Conservation (phyloP, 2,797 vertebrate genomes). For the Syndactyla subalaris region DNA sequence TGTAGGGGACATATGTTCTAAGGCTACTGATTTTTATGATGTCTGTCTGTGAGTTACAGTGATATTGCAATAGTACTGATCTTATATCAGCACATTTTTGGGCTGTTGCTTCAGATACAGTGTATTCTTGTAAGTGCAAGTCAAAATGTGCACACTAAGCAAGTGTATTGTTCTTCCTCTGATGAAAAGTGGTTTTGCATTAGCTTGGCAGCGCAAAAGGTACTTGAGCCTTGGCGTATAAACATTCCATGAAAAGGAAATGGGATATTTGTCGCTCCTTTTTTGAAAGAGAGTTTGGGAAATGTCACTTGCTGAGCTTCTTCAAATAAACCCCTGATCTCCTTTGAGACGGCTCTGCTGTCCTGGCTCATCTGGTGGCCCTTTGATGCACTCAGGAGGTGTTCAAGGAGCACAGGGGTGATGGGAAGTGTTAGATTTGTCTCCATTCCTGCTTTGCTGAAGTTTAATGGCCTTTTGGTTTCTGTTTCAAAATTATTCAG, state of each 20-base stretch:
- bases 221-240: neutral
- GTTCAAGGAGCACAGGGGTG: neutral
- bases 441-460: neutral
- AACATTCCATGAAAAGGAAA: constrained; percentile 9
- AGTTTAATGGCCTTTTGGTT: neutral
- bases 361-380: neutral
- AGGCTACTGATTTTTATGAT: neutral
- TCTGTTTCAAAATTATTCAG: neutral
- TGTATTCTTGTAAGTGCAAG: neutral
- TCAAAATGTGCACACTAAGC: neutral
- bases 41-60: neutral
- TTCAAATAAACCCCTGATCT: neutral
- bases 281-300: constrained; percentile 26
- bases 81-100: neutral
- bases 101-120: neutral
- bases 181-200: neutral
- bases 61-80: neutral
- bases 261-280: neutral
- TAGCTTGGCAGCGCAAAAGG: neutral
- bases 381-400: fast-evolving
- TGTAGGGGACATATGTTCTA: neutral
- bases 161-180: neutral
- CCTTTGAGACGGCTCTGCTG: neutral
- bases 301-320: neutral
- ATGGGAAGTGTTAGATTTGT: neutral